Conservation (phyloP, 2,113 vertebrate species). For the Indri indri region DNA sequence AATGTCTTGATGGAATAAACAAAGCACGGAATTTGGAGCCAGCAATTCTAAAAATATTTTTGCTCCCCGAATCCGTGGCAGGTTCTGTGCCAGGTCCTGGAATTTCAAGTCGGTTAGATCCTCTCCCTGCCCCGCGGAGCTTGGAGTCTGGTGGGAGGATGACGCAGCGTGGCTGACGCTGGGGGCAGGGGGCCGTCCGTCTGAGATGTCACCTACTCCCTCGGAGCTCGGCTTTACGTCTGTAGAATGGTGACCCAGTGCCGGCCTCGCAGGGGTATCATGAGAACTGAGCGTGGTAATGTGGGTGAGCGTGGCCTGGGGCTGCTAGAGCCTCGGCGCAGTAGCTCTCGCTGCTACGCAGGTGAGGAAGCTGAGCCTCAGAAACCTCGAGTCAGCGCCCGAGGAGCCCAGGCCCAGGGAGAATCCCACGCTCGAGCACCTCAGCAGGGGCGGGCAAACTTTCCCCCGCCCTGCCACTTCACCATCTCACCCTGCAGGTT, state of each 20-base stretch:
- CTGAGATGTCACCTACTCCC: background rate
- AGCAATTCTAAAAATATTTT: background rate
- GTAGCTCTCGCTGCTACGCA: background rate
- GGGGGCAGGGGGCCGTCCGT: background rate
- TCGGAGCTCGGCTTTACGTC: background rate
- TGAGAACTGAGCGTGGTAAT: background rate
- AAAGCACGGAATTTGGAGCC: background rate
- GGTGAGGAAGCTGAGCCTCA: background rate
- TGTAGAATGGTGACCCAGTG: too few species aligned
- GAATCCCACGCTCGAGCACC: background rate
- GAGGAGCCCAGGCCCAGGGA: background rate
- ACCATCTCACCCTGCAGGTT: background rate
- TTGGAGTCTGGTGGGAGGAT: background rate
- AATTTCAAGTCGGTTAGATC: background rate
- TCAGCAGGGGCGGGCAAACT: background rate
- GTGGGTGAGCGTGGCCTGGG: background rate
- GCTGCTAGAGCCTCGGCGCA: background rate
- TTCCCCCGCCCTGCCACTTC: background rate
- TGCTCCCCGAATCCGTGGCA: background rate
- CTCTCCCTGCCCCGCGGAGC: background rate
- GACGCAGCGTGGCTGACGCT: background rate
- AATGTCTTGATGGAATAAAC: background rate
- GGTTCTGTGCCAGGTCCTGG: background rate
- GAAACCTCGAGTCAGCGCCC: background rate
- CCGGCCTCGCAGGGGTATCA: background rate